These are phyloP conservation scores for Calephelis perditalis DNA, from an alignment of 2,888 invertebrate genomes.

Conservation along the genomic window DNA sequence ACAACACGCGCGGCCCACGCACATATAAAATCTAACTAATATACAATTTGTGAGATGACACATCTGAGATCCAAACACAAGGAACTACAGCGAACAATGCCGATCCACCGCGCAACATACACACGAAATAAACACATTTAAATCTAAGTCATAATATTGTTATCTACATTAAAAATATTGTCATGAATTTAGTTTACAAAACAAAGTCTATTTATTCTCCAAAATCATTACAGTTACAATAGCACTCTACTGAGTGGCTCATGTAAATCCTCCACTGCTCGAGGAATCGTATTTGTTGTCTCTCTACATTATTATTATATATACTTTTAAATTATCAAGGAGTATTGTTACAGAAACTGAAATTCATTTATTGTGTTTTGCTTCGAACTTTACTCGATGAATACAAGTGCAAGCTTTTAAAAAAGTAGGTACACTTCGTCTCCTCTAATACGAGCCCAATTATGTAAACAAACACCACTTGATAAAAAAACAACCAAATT, in stretches of 20 bases:
- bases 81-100: slow-evolving; percentile 47
- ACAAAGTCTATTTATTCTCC: slow-evolving; percentile 23
- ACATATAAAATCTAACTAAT: slow-evolving; percentile 33
- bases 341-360: no score
- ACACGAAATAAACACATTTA: slow-evolving; percentile 29
- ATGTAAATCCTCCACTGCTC: no score
- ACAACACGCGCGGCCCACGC: slow-evolving; percentile 3
- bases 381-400: no score
- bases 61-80: slow-evolving; percentile 63
- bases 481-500: no score
- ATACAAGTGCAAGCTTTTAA: no score
- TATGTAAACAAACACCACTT: no score
- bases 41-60: slow-evolving; percentile 51
- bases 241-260: not conserved
- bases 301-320: no score
- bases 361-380: no score
- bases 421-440: no score
- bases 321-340: no score
- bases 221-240: not conserved
- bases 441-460: no score
- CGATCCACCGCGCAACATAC: slow-evolving; percentile 27
- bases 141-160: slow-evolving; percentile 29
- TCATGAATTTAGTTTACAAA: slow-evolving; percentile 56
- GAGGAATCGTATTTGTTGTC: no score
- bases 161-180: slow-evolving; percentile 55